Base-by-base conservation (phyloP, 37 sponge, comb jelly and placozoan species). In the Spongilla lacustris region DNA sequence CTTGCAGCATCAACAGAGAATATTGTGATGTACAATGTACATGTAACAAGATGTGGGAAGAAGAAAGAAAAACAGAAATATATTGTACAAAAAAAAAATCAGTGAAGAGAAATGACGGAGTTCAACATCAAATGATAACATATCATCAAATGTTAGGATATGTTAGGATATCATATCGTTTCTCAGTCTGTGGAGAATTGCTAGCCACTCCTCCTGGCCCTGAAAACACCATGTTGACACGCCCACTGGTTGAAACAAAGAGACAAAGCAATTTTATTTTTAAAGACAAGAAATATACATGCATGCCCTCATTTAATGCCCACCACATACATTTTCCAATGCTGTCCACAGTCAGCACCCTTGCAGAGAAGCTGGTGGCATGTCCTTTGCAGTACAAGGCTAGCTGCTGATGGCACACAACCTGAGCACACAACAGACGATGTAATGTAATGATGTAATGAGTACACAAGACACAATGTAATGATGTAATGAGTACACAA, bases 301-400 rank as follows among this genome's bases (percentile, higher is more conserved):
- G n/a, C n/a, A n/a, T n/a, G n/a, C 23, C 35, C 3, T 41, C 41
- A 81, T 68, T 67, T 25, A 24, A 58, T 2, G 23, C 49, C 26
- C 32, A 38, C 28, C 37, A 85, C 85, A 1, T 69, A 87, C 82
- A 70, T 69, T 9, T 69, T 12, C 88, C 88, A 0, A 25, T 5
- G 12, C 38, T 58, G 76, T 87, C 69, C 9, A 66, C 33, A 22
- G 50, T 35, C 27, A 94, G 73, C 14, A 94, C 75, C 26, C 89
- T 68, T 21, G 88, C 81, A 22, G 86, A 90, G 79, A 94, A 94
- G 38, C 67, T 69, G 50, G 86, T 36, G 5, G 73, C 24, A 26
- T 81, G 85, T 29, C 91, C 91, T 46, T 84, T 82, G 77, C 94
- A 94, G 75, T 85, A 90, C 26, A 88, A 66, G 21, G 82, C 74